Evolutionary conservation across 23 tunicate species (phyloP), one percentile per base, ranked within the genome.

Genomic region (Pegea sp.): DNA sequence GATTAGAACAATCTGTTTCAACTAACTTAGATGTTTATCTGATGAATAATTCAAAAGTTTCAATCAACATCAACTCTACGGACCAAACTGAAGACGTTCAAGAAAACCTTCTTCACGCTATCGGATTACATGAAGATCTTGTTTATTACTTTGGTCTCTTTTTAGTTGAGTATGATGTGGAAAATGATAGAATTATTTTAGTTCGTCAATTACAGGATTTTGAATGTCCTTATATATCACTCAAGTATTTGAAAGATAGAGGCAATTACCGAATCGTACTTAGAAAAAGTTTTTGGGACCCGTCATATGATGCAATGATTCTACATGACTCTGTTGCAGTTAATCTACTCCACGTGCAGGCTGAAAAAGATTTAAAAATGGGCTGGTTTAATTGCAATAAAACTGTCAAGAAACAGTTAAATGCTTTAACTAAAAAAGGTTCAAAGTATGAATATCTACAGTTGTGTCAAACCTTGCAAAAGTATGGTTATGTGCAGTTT

Each of bases 241-340:
- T 84, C 29, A 84, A 74, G 59, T 31, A 70, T n/a, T 18, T 68
- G 38, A 29, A 54, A 20, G 72, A 74, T 29, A 44, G 77, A 24
- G 13, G 64, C 20, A 44, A 44, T 21, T 68, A 68, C 43, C 67
- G 74, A 58, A 59, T 84, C 26, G 62, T 74, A 0, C 31, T 84
- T 21, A 49, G 95, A 33, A 84, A 73, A 49, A 8, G 71, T 1
- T 84, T 67, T 63, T 84, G 95, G 95, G 95, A 84, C 59, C 76
- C 64, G 49, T 49, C 68, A 22, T 67, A 27, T 27, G 95, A 84
- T 55, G 68, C 64, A 20, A 57, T n/a, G 33, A 49, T 71, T 2
- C 26, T 33, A 23, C 20, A 55, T 19, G 63, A 84, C 50, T 33
- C 34, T 22, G 69, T 69, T 28, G 79, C 76, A 8, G 61, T 84